Base-by-base conservation (phyloP, 2,797 vertebrate genomes). In the Australoheros facetus region DNA sequence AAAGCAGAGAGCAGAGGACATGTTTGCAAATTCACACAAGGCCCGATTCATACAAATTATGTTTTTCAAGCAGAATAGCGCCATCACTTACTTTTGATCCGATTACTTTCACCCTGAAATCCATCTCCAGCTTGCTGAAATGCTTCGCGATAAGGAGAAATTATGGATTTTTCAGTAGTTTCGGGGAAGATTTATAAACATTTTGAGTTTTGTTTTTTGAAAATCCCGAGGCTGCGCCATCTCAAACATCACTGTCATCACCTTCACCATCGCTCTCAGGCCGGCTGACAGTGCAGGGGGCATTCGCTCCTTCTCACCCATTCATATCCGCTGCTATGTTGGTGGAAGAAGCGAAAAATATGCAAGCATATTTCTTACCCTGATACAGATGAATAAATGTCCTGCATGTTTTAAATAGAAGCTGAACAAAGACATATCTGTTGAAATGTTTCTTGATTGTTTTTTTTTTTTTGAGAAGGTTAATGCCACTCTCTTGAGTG, bases 31-130 rank as follows among this genome's bases (percentile, higher is more conserved):
- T 71, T 59, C 57, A 16, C 78, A 73, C 71, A 21, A 16, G 39
- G 74, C 82, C 86, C 82, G 80, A 87, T 90, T 90, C 82, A 76
- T 91, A 90, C 89, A 92, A 85, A 92, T 92, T 48, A 51, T 82
- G 85, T 84, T 91, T 84, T 78, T 89, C 81, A 85, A 89, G 79
- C 80, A 59, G 85, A 77, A 73, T 58, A 80, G 84, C 81, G 21
- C 89, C 92, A 94, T 93, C 87, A 80, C 88, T 95, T 93, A 87
- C 88, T 90, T 82, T 62, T 91, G 86, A 94, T 93, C 87, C 71
- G 84, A 93, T 93, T 91, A 92, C 79, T 84, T 45, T 34, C 54
- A 60, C 79, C 66, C 70, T 32, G 69, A 85, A 81, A 88, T 86
- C 32, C 86, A 69, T 87, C 80, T 39, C 76, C 42, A 66, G 79